Evolutionary conservation across 2,113 vertebrate species (phyloP), one percentile per base, ranked within the genome.

Genomic region (Neotoma lepida): DNA sequence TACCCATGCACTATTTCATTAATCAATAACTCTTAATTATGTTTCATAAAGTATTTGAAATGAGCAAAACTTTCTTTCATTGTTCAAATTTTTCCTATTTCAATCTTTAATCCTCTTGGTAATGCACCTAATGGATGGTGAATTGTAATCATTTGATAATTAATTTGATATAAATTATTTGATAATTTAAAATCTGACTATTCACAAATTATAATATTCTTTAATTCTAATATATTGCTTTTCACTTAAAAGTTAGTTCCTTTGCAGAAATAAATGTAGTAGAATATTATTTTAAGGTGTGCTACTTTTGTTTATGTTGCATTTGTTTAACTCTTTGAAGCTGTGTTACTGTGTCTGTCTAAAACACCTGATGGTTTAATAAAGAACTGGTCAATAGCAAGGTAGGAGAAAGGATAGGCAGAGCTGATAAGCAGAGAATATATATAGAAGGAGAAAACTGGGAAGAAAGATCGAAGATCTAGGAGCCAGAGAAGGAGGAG

Each of bases 211-310:
- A n/a, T 58, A 96, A 89, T 41, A 3, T 68, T 9, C 39, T 90
- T 44, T 95, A 93, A 97, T 88, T 33, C 33, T 95, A 91, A 96
- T 85, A 10, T 9, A 30, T 0, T 86, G 1, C 71, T 1, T 95
- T 49, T 49, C 96, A 97, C 88, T 78, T 96, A 51, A 95, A 98
- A 97, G 95, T 94, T 89, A 51, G 0, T 24, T 86, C 86, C 70
- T 96, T 96, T 54, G 80, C 20, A 51, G 90, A 84, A 93, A 71
- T 64, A 96, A 3, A 54, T 6, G 8, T 51, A 51, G 51, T 51
- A 51, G 51, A 51, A 13, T 51, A 51, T 51, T 51, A 14, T 51
- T 51, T 51, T 51, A 51, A 51, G 51, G 51, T 51, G 13, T 51
- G 10, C 13, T 51, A 51, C 51, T 51, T 51, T 51, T 51, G 51